Percentiles rank a stretch among this genome's conserved stretches.
These are phyloP conservation scores for Notodonta ziczac DNA, from an alignment of 2,888 invertebrate genomes.

Conservation along the genomic window DNA sequence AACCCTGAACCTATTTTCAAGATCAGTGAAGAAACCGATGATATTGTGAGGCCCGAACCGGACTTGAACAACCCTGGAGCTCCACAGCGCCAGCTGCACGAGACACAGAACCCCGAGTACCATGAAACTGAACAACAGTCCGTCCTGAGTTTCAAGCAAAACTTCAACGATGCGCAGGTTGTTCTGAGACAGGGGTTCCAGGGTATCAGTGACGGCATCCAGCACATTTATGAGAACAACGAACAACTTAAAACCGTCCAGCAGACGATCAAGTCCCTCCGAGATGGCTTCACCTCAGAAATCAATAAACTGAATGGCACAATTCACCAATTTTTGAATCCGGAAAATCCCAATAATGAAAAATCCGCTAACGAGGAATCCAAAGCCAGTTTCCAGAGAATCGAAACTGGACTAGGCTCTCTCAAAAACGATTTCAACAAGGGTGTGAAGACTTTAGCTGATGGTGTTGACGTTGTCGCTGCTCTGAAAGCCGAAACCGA, in stretches of 20 bases:
- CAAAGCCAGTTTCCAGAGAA: slow-evolving; percentile 42
- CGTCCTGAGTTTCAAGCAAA: slow-evolving; percentile 53
- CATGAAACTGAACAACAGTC: slow-evolving; percentile 53
- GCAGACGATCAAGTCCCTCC: slow-evolving; percentile 57
- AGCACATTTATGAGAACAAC: slow-evolving; percentile 52
- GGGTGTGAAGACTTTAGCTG: slow-evolving; percentile 57
- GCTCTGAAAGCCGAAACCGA: slow-evolving; percentile 53
- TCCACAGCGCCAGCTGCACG: slow-evolving; percentile 74
- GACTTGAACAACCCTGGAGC: slow-evolving; percentile 69
- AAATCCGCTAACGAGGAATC: slow-evolving; percentile 31
- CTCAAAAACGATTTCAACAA: slow-evolving; percentile 61
- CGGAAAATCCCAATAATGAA: slow-evolving; percentile 30
- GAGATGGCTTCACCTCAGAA: slow-evolving; percentile 55
- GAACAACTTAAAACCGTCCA: slow-evolving; percentile 58
- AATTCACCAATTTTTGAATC: slow-evolving; percentile 51
- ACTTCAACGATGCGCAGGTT: slow-evolving; percentile 54
- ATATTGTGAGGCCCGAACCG: slow-evolving; percentile 56
- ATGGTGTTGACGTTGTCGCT: slow-evolving; percentile 58
- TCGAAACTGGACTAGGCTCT: slow-evolving; percentile 47
- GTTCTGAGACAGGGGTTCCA: slow-evolving; percentile 54
- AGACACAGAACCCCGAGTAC: slow-evolving; percentile 69
- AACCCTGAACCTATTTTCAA: slow-evolving; percentile 45
- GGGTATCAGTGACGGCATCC: slow-evolving; percentile 58
- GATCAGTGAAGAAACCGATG: slow-evolving; percentile 43
- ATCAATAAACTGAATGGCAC: slow-evolving; percentile 62